phyloP scores from a whole-genome alignment of 2,797 vertebrate genomes.

The Erpetoichthys calabaricus region DNA sequence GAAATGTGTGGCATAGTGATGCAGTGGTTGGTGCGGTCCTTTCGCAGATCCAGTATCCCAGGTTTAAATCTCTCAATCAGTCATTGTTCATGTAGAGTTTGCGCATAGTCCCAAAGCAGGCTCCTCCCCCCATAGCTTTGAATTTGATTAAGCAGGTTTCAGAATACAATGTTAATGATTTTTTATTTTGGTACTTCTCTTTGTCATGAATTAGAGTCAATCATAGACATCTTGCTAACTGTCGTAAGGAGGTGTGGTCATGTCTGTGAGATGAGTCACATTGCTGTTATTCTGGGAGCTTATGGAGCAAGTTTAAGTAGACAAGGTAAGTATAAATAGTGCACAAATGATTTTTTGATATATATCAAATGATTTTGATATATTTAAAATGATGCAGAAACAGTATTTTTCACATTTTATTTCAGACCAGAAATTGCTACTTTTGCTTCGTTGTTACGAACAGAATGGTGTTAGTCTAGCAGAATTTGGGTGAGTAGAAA shows the following conservation, averaged over 20 bases:
- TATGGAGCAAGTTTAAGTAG: conserved; percentile 70
- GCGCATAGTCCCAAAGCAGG: no score
- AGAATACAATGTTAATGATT: background rate
- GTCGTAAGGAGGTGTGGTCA: conserved; percentile 62
- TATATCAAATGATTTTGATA: no score
- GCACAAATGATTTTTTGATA: background rate
- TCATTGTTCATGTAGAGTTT: no score
- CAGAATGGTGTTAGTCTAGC: conserved; percentile 65
- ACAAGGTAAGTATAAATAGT: conserved; percentile 44
- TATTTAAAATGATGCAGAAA: conserved; percentile 1
- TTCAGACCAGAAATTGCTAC: conserved; percentile 80
- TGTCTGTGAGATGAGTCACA: conserved; percentile 68
- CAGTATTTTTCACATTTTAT: conserved; percentile 8
- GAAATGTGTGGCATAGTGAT: no score
- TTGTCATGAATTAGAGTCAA: conserved; percentile 38
- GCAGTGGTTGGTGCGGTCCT: no score
- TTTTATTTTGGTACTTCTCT: background rate
- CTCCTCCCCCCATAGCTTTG: background rate
- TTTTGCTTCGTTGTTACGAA: conserved; percentile 77
- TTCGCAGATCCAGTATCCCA: no score
- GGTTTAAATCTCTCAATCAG: no score
- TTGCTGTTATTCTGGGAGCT: conserved; percentile 73
- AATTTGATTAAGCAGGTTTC: background rate
- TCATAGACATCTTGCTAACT: conserved; percentile 63
- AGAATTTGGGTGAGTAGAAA: conserved; percentile 48